Evolutionary conservation across 2,797 vertebrate species (phyloP).

Genomic region (Champsocephalus gunnari): DNA sequence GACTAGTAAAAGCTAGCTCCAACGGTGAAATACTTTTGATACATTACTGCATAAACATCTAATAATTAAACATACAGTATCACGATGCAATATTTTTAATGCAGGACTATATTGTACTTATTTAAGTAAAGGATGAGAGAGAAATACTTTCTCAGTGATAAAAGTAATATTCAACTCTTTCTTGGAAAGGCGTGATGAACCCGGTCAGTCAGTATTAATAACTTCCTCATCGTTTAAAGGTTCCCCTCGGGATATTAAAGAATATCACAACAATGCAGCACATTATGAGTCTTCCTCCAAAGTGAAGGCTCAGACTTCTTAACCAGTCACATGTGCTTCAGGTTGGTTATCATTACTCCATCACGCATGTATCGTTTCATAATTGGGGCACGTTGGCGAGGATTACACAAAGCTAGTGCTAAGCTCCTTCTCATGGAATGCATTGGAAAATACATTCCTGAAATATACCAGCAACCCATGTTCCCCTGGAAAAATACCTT

Average conservation of each 20-base stretch:
- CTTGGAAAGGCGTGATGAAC: not conserved
- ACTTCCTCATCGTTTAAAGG: conserved; percentile 25
- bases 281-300: conserved; percentile 2
- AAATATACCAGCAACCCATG: conserved; percentile 47
- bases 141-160: not conserved
- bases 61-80: too few relatives aligned
- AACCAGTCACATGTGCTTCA: conserved; percentile 77
- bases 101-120: not conserved
- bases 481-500: conserved; percentile 16
- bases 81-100: not conserved
- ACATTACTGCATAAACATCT: not conserved
- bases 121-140: not conserved
- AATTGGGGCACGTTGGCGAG: conserved; percentile 62
- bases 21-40: not conserved
- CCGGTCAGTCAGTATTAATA: not conserved
- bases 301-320: conserved; percentile 47
- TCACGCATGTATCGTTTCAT: conserved; percentile 61
- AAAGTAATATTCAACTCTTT: not conserved
- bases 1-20: not conserved
- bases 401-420: conserved; percentile 77
- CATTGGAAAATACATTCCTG: conserved; percentile 66
- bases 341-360: conserved; percentile 66
- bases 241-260: not conserved
- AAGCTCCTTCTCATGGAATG: conserved; percentile 75
- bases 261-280: conserved; percentile 8